A percentile compares a stretch with the other conserved stretches of the same genome.
Evolutionary conservation across 2,888 invertebrate genomes (phyloP).

Genomic region (Drosophila eohydei): DNA sequence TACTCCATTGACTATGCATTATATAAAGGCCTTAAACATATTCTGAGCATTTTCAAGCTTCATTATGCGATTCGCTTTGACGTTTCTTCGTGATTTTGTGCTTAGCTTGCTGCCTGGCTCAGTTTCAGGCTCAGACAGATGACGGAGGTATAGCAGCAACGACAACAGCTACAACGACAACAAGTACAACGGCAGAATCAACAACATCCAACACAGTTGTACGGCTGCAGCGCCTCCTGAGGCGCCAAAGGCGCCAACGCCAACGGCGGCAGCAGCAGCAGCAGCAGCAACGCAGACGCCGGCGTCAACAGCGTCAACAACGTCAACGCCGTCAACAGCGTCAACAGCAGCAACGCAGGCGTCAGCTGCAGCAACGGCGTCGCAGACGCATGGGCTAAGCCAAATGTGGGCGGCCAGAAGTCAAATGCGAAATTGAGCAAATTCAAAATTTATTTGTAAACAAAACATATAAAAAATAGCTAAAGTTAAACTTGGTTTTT

Average conservation of each 20-base stretch:
- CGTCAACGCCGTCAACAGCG: slow-evolving; percentile 6
- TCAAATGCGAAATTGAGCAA: not conserved
- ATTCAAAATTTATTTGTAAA: not conserved
- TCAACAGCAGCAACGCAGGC: slow-evolving; percentile 2
- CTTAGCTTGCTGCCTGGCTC: not conserved
- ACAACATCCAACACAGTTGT: not conserved
- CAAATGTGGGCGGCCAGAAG: not conserved
- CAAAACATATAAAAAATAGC: not conserved
- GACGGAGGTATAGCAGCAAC: not conserved
- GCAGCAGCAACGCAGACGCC: slow-evolving; percentile 11
- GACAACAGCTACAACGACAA: slow-evolving; percentile 1
- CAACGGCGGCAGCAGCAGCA: slow-evolving; percentile 5
- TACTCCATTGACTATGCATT: not conserved
- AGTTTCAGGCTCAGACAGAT: slow-evolving; percentile 1
- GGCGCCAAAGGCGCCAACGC: not conserved
- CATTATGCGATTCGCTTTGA: slow-evolving; percentile 12
- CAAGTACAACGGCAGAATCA: slow-evolving; percentile 4
- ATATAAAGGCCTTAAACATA: slow-evolving; percentile 3
- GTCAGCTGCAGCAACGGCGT: not conserved
- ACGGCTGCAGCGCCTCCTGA: not conserved
- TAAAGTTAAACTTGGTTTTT: not conserved
- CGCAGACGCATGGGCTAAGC: slow-evolving; percentile 8
- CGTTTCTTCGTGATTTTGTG: not conserved
- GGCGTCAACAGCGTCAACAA: not conserved
- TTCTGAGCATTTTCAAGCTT: not conserved